Evolutionary conservation across 2,113 vertebrate species (phyloP).

Genomic region (Sigmodon hispidus): DNA sequence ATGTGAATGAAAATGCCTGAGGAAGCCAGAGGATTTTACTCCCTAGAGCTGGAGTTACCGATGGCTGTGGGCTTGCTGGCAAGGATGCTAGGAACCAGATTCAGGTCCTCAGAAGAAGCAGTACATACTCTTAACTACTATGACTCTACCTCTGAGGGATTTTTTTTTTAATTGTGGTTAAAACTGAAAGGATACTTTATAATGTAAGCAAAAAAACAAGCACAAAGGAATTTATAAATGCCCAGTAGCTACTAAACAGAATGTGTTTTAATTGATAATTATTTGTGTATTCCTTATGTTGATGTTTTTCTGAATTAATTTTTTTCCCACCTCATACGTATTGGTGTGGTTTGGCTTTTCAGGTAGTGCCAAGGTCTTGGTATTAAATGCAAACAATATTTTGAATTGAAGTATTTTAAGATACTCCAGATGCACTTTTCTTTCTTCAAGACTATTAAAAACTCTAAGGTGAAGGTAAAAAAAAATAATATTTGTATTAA

Average conservation of each 20-base stretch:
- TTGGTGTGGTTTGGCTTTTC: constrained; percentile 5
- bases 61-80: background rate
- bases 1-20: background rate
- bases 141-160: background rate
- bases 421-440: background rate
- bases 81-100: background rate
- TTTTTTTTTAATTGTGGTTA: background rate
- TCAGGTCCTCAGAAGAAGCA: background rate
- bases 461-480: constrained; percentile 6
- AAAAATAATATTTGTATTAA: constrained; percentile 56
- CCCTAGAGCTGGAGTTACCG: background rate
- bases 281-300: background rate
- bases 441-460: constrained; percentile 17
- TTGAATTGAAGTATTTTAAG: constrained; percentile 1
- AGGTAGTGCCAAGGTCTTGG: background rate
- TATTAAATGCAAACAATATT: constrained; percentile 25
- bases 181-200: background rate
- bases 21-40: no score
- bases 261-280: background rate
- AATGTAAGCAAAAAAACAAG: background rate
- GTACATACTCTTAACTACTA: background rate
- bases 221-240: background rate
- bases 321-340: background rate
- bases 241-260: background rate
- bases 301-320: background rate